These are phyloP conservation scores for Nibea coibor DNA, from an alignment of 2,113 vertebrate species.

Conservation along the genomic window DNA sequence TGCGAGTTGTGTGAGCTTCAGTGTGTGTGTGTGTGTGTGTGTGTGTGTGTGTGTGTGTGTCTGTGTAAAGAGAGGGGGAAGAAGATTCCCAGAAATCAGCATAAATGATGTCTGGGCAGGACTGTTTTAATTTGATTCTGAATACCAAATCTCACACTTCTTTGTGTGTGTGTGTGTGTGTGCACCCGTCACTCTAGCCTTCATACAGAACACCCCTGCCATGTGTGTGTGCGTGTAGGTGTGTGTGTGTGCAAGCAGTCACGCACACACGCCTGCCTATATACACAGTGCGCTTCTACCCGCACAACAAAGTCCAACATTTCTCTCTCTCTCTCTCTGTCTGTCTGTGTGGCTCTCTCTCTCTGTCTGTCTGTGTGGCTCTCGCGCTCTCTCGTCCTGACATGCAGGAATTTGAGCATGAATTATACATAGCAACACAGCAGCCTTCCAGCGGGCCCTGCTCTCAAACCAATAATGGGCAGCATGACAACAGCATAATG, in stretches of 20 bases:
- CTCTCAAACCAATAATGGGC: constrained; percentile 79
- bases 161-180: constrained; percentile 1
- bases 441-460: constrained; percentile 72
- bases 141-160: constrained; percentile 42
- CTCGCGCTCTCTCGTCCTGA: constrained; percentile 64
- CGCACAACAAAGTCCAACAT: constrained; percentile 56
- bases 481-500: constrained; percentile 85
- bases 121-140: constrained; percentile 57
- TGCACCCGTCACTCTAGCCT: background rate
- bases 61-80: background rate
- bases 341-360: constrained; percentile 1
- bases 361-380: background rate
- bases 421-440: constrained; percentile 84
- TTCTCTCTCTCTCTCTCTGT: constrained; percentile 23
- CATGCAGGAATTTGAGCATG: constrained; percentile 82
- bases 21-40: constrained; percentile 18
- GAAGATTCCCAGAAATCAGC: constrained; percentile 43
- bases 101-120: constrained; percentile 46
- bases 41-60: constrained; percentile 17
- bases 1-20: background rate
- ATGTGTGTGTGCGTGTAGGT: constrained; percentile 14
- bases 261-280: constrained; percentile 34
- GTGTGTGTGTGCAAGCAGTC: constrained; percentile 20
- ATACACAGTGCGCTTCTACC: constrained; percentile 41
- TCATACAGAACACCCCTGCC: background rate